Base-by-base conservation (phyloP, 1,140 invertebrate species). In the Brachionus koreanus region DNA sequence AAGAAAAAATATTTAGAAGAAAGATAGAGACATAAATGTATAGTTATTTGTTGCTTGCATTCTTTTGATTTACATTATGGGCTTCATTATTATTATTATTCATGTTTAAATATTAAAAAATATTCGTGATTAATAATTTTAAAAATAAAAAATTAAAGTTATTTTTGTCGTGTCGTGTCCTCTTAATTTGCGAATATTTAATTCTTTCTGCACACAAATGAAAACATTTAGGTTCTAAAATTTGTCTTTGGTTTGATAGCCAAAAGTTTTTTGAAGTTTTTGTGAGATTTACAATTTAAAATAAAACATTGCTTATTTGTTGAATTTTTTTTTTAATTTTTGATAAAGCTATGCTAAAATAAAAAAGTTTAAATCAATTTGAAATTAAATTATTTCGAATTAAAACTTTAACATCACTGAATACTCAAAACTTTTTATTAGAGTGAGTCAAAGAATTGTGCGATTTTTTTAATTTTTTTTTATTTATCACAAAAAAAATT, bases 11-110 rank as follows among this genome's bases (percentile, higher is more conserved):
- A 69, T 37, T 39, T 69, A n/a, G 37, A 39, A 69, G 12, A 37
- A 37, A 65, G 63, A 65, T 33, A 65, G 23, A 65, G 29, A 13
- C n/a, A n/a, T 35, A 37, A 39, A 19, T 69, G 16, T 69, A 39
- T 16, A 69, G 16, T 39, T 19, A 39, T 39, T 69, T 16, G 33
- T 37, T 69, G 16, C 16, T 69, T 69, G 33, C 16, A 19, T 39
- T 69, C n/a, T 16, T 69, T 69, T 69, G 16, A 39, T 69, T 39
- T 69, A 69, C 35, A 69, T 69, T 69, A 69, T 69, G 65, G 37
- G n/a, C 16, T 69, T 69, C 35, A 69, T 69, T 69, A 69, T 69
- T 69, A 69, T 69, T 69, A 69, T 69, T 65, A 33, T 65, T 65
- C 10, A 12, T 65, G 35, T 65, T 69, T 23, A 37, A 37, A 69